Evolutionary conservation across 2,113 vertebrate species (phyloP).

Genomic region (Oryzias celebensis): DNA sequence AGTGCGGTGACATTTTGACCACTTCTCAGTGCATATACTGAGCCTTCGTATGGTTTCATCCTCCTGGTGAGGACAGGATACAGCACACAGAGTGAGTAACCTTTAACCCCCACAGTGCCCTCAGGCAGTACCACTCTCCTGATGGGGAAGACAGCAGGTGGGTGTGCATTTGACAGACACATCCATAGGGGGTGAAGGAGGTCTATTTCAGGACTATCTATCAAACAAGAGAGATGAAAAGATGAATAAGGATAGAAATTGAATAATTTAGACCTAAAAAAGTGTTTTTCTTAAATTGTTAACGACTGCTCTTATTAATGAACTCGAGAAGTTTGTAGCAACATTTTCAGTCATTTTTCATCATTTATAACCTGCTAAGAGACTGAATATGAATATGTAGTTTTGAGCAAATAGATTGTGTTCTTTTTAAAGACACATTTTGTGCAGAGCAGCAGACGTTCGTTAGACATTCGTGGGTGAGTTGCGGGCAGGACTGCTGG

Average conservation of each 20-base stretch:
- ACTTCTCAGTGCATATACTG: slow-evolving; percentile 15
- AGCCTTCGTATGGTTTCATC: slow-evolving; percentile 32
- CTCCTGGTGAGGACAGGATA: slow-evolving; percentile 38
- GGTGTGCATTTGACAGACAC: slow-evolving; percentile 33
- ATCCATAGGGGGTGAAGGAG: slow-evolving; percentile 1
- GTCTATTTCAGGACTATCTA: slow-evolving; percentile 23
- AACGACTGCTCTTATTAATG: no score
- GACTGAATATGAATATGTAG: no score
- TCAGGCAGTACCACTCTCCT: slow-evolving; percentile 30
- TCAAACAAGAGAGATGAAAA: not conserved
- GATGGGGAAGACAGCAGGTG: slow-evolving; percentile 20
- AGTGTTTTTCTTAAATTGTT: no score
- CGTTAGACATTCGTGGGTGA: no score
- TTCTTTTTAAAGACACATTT: no score
- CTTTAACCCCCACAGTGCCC: slow-evolving; percentile 56
- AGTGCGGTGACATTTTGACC: slow-evolving; percentile 54
- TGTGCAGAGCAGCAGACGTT: no score
- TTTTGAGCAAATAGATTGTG: no score
- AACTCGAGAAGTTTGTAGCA: no score
- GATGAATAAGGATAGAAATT: not conserved
- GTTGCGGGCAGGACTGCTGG: no score
- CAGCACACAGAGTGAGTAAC: slow-evolving; percentile 42
- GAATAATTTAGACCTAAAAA: not conserved
- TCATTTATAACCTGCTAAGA: no score
- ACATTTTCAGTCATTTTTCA: no score